Evolutionary conservation across 2,888 invertebrate species (phyloP), one percentile per base, ranked within the genome.

Genomic region (Hirudinaria manillensis): DNA sequence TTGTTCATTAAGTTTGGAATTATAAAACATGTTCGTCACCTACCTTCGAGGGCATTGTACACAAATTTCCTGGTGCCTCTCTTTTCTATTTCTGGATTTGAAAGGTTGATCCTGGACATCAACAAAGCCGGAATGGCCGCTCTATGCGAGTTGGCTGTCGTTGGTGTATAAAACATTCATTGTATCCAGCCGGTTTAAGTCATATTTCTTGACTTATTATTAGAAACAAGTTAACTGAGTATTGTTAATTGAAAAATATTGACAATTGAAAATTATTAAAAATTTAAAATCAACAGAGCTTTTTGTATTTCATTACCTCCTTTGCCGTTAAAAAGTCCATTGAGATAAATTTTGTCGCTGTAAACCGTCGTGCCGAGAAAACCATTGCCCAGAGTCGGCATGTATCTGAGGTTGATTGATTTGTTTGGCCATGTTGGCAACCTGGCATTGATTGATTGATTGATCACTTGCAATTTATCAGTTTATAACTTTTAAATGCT

Each of bases 321-420:
- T 53, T 38, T 72, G 24, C 80, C 80, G 21, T 71, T 75, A 74
- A 76, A 80, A 16, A 80, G 75, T 13, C 80, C 80, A 68, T 80
- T 80, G 45, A 80, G 68, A 72, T 78, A 77, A 36, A 80, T 66
- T 13, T 34, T 16, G 56, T 76, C 76, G 65, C 73, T 73, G 76
- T 77, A 79, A 3, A 78, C 78, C 21, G 80, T 79, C 10, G 78
- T 76, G 3, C 77, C 76, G 13, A 80, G 72, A 70, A 78, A 77
- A 6, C 80, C 80, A 72, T 79, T 80, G 10, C 79, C 79, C 3
- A 81, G 70, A 0, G 79, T 78, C 3, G 80, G 79, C 80, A 81
- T 78, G 75, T 79, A 79, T n/a, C 80, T 75, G 27, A 51, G 68
- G 71, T 76, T 76, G 34, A 76, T 74, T 3, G 74, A 68, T 24